These are phyloP conservation scores for Zoroaster sp. DNA, from an alignment of 53 echinoderm and acorn worm species.

Conservation along the genomic window DNA sequence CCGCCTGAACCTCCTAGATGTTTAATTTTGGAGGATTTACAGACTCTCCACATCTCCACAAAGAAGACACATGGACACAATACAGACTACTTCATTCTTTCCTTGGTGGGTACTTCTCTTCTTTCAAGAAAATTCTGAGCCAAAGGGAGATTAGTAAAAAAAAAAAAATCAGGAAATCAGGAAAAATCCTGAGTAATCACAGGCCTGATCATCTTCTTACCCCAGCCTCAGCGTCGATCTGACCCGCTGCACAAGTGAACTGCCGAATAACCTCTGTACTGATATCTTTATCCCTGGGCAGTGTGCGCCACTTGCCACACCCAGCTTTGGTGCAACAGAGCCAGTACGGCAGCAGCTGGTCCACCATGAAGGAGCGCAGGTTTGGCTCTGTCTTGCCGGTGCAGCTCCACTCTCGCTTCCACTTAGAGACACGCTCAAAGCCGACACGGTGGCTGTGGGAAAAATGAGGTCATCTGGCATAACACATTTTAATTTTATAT, in stretches of 20 bases:
- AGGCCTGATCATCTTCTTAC: slow-evolving; percentile 10
- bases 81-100: no score
- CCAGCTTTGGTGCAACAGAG: slow-evolving; percentile 78
- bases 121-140: no score
- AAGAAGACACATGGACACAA: no score
- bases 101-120: no score
- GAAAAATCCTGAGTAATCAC: no score
- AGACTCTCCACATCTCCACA: no score
- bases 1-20: no score
- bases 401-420: slow-evolving; percentile 92
- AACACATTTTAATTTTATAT: background rate
- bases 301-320: slow-evolving; percentile 81
- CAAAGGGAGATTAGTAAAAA: no score
- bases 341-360: slow-evolving; percentile 89
- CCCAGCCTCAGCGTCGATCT: background rate
- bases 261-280: slow-evolving; percentile 59
- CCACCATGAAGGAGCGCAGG: slow-evolving; percentile 89
- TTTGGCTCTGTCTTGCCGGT: slow-evolving; percentile 95
- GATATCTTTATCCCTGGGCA: slow-evolving; percentile 47
- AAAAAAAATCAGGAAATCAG: no score
- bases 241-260: slow-evolving; percentile 66
- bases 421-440: slow-evolving; percentile 66
- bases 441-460: slow-evolving; percentile 79
- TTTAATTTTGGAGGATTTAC: no score
- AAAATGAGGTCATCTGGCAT: background rate